phyloP scores from a whole-genome alignment of 2,797 vertebrate species.

The Hipposideros larvatus region DNA sequence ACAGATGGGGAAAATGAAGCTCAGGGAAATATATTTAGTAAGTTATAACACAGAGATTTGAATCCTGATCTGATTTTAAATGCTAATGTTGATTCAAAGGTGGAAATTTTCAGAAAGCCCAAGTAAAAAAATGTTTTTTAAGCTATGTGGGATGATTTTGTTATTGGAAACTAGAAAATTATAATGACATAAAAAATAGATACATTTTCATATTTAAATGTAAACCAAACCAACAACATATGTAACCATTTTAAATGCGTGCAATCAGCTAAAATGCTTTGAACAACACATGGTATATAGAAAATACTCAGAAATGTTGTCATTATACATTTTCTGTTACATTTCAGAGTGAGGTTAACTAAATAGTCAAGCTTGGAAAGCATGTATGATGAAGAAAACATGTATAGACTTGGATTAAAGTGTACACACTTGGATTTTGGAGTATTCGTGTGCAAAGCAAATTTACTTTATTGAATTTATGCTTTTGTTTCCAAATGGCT shows the following conservation, averaged over 20 bases:
- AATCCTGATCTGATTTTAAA: background rate
- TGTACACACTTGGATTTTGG: background rate
- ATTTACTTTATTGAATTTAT: conserved; percentile 22
- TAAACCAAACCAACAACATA: background rate
- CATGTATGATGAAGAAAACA: background rate
- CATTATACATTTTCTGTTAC: background rate
- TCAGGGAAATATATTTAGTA: conserved; percentile 14
- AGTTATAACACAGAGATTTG: background rate
- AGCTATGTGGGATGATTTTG: background rate
- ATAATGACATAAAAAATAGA: background rate
- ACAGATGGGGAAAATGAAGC: background rate
- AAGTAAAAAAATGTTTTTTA: background rate
- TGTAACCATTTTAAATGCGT: background rate
- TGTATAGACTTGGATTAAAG: background rate
- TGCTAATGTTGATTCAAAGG: background rate
- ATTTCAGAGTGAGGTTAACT: background rate
- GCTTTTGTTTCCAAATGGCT: conserved; percentile 18
- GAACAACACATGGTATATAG: background rate
- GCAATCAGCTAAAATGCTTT: background rate
- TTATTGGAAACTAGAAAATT: background rate
- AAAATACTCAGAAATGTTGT: background rate
- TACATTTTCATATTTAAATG: conserved; percentile 26
- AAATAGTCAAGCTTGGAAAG: background rate
- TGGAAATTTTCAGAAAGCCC: background rate
- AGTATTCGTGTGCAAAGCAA: background rate